Conservation (phyloP, 1,140 invertebrate genomes). For the Ganaspis sp. region DNA sequence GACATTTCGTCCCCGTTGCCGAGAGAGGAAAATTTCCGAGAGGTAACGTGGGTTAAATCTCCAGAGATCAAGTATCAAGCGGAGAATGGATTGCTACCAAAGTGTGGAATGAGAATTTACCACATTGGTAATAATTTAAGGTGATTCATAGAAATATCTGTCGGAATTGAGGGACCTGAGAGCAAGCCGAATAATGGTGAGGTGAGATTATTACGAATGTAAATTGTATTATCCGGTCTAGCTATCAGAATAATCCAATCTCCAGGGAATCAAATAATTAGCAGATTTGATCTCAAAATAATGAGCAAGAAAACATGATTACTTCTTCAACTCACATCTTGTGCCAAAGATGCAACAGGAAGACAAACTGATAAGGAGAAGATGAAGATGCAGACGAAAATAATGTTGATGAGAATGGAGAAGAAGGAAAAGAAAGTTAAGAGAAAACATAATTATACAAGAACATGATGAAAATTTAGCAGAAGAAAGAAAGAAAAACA, state of each 20-base stretch:
- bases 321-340: too few species aligned
- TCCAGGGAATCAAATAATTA: neutral
- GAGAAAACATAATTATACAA: too few species aligned
- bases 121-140: conserved; percentile 23
- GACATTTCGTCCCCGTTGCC: neutral
- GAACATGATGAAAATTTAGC: too few species aligned
- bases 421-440: too few species aligned
- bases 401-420: too few species aligned
- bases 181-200: neutral
- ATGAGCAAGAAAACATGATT: too few species aligned
- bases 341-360: too few species aligned
- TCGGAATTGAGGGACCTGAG: neutral
- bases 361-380: too few species aligned
- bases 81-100: conserved; percentile 40
- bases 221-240: neutral
- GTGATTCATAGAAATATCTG: neutral
- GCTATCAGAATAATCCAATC: neutral
- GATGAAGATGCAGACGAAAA: too few species aligned
- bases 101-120: conserved; percentile 38
- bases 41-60: neutral
- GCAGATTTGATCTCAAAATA: too few species aligned
- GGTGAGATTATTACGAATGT: neutral
- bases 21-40: conserved; percentile 9
- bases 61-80: conserved; percentile 40
- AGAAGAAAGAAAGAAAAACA: too few species aligned